Percentiles rank a stretch among this genome's conserved stretches.
phyloP scores from a whole-genome alignment of 2,113 vertebrate species.

The Semnornis frantzii region DNA sequence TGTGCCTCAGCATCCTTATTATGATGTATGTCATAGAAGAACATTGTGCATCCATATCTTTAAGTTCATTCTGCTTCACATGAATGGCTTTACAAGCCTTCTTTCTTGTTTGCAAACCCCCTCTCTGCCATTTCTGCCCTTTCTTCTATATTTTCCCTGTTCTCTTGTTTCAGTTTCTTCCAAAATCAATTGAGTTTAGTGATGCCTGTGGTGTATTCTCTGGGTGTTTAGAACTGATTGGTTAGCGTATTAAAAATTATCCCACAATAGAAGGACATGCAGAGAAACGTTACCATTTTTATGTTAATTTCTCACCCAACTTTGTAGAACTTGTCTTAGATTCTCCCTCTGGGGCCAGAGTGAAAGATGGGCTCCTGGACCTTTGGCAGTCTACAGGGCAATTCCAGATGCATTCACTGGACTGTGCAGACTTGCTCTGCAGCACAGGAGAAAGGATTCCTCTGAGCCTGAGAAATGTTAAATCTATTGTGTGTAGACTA shows the following conservation, averaged over 20 bases:
- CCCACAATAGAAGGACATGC: background rate
- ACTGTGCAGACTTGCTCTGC: background rate
- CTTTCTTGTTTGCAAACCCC: background rate
- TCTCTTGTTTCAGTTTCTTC: background rate
- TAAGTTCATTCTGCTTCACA: fast-evolving
- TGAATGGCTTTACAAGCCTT: background rate
- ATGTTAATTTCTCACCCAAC: background rate
- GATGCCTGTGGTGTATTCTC: background rate
- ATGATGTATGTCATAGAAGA: background rate
- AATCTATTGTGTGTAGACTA: background rate
- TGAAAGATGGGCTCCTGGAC: background rate
- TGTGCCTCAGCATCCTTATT: background rate
- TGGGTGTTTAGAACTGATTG: background rate
- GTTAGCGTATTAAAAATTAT: background rate
- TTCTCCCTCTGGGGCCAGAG: background rate
- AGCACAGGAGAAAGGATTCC: background rate
- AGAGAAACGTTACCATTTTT: background rate
- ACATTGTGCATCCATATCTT: background rate
- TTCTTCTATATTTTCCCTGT: background rate
- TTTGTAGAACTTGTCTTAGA: background rate
- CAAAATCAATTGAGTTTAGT: background rate
- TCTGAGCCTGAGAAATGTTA: background rate
- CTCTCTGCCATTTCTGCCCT: background rate
- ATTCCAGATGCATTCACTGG: background rate
- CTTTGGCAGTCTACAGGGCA: background rate